Conservation (phyloP, 2,888 invertebrate genomes). For the Drosophila ochracea region DNA sequence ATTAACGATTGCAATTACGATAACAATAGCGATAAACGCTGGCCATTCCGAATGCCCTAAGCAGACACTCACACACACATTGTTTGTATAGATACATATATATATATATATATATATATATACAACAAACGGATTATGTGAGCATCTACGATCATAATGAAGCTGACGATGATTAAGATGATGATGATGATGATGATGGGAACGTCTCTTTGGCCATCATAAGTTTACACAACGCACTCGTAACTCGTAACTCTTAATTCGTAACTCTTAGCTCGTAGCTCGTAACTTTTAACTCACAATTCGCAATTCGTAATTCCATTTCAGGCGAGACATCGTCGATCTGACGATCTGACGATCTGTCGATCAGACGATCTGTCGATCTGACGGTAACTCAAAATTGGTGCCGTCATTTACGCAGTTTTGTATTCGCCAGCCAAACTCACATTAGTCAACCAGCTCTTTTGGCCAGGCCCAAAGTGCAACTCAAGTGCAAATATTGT, state of each 20-base stretch:
- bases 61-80: background rate
- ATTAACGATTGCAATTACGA: slow-evolving; percentile 35
- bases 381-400: background rate
- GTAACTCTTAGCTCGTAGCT: background rate
- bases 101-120: background rate
- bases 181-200: slow-evolving; percentile 21
- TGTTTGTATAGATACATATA: too few species aligned
- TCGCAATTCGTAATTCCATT: slow-evolving; percentile 20
- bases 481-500: slow-evolving; percentile 55
- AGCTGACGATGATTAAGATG: slow-evolving; percentile 2
- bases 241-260: slow-evolving; percentile 1
- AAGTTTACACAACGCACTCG: slow-evolving; percentile 8
- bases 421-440: slow-evolving; percentile 6
- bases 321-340: slow-evolving; percentile 15
- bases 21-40: background rate
- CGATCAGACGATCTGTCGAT: background rate
- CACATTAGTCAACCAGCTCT: background rate
- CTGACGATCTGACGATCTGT: background rate
- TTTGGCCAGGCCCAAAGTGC: slow-evolving; percentile 30
- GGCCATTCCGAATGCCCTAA: slow-evolving; percentile 24
- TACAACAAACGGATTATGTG: slow-evolving; percentile 21
- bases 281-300: background rate
- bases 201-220: slow-evolving; percentile 8
- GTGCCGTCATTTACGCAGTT: slow-evolving; percentile 2
- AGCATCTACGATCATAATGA: slow-evolving; percentile 10